Base-by-base conservation (phyloP, 2,797 vertebrate species). In the Novumbra hubbsi region DNA sequence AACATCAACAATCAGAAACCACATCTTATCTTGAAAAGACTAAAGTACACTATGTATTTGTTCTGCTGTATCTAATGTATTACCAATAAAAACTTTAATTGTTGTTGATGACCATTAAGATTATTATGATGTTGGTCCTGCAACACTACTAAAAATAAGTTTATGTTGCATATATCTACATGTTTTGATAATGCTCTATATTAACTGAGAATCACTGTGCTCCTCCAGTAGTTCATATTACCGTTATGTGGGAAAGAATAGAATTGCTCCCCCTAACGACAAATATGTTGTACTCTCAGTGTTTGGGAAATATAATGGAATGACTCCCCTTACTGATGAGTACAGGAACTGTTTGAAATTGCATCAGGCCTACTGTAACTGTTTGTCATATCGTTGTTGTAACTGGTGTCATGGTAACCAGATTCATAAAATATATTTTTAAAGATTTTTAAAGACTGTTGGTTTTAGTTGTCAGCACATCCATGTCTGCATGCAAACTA, bases 61-160 rank as follows among this genome's bases (percentile, higher is more conserved):
- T 60, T 32, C 52, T 57, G 63, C 63, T 64, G 63, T 64, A 19
- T 64, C 28, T 71, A 4, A 52, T 55, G 63, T 64, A 21, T 38
- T 32, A 41, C 70, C 34, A 41, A 34, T 71, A 60, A 21, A 60
- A 32, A 60, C 50, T 30, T 50, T 16, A 16, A 49, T 69, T 30
- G 41, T 28, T 69, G 41, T 49, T 60, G 32, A 19, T 71, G 52
- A 71, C n/a, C 48, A 24, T 69, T 28, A 71, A 57, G 50, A 27
- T 70, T 41, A 52, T 48, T 32, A 52, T 50, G 68, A 11, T 52
- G 55, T 57, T n/a, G n/a, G 30, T 71, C 50, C 19, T 30, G 62
- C 28, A 70, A 21, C 32, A 60, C 55, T 62, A 71, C 16, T 71
- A 71, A 71, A 2, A 62, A 14, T 41, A 28, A 21, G 70, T 57